phyloP scores from a whole-genome alignment of 1,140 invertebrate genomes.

The Vanessa atalanta region DNA sequence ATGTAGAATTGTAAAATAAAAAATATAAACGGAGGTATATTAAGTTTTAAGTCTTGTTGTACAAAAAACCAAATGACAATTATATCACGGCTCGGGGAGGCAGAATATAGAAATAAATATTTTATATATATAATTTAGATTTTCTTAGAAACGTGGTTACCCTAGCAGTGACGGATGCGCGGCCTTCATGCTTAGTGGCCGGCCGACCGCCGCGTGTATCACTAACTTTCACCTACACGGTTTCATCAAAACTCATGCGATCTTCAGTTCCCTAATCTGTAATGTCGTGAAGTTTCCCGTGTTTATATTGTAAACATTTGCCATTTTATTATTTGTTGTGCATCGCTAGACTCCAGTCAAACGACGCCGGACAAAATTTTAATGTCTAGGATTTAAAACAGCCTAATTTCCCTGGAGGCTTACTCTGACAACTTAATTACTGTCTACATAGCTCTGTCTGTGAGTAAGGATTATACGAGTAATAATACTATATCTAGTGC shows the following conservation, averaged over 20 bases:
- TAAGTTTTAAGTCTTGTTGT: too few species aligned
- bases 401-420: slow-evolving; percentile 20
- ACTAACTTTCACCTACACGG: slow-evolving; percentile 42
- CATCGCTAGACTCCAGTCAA: slow-evolving; percentile 1
- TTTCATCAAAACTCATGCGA: slow-evolving; percentile 29
- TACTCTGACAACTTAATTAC: slow-evolving; percentile 24
- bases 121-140: background rate
- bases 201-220: slow-evolving; percentile 37
- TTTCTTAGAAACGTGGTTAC: slow-evolving; percentile 13
- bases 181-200: slow-evolving; percentile 44
- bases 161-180: slow-evolving; percentile 28
- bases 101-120: too few species aligned
- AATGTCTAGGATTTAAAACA: slow-evolving; percentile 23
- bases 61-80: too few species aligned
- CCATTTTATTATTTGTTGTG: slow-evolving; percentile 11
- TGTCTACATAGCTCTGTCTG: slow-evolving; percentile 16
- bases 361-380: background rate
- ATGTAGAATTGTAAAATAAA: too few species aligned
- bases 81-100: too few species aligned
- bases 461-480: slow-evolving; percentile 15
- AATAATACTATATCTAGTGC: background rate
- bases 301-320: background rate
- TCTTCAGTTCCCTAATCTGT: slow-evolving; percentile 8
- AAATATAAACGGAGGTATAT: too few species aligned
- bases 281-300: background rate